Conservation (phyloP, 2,113 vertebrate genomes). For the Sinocyclocheilus maitianheensis region DNA sequence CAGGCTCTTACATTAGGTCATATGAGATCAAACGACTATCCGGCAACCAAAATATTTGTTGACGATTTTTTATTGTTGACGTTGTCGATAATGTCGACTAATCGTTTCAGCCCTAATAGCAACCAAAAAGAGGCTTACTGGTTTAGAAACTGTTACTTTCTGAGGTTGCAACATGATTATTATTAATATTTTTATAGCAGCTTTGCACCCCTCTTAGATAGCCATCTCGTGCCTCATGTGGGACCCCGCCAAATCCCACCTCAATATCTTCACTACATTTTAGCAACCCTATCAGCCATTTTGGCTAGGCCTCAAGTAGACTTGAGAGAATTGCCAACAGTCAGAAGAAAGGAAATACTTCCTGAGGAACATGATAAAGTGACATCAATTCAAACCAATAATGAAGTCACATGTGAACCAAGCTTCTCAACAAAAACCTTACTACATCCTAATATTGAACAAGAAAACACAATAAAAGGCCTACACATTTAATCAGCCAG, state of each 20-base stretch:
- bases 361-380: not conserved
- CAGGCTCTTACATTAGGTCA: too few relatives aligned
- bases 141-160: conserved; percentile 14
- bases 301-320: conserved; percentile 62
- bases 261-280: conserved; percentile 75
- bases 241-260: conserved; percentile 72
- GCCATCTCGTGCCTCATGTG: conserved; percentile 68
- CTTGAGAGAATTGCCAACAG: conserved; percentile 53
- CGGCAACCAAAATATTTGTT: too few relatives aligned
- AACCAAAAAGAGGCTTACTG: not conserved
- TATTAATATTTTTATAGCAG: conserved; percentile 59
- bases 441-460: not conserved
- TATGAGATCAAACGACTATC: too few relatives aligned
- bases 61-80: too few relatives aligned
- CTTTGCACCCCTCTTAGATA: conserved; percentile 64
- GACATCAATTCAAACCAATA: not conserved
- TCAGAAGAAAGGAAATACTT: not conserved
- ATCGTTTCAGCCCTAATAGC: too few relatives aligned
- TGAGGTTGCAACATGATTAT: conserved; percentile 7
- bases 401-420: not conserved
- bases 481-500: not conserved
- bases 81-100: too few relatives aligned
- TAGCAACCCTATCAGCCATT: conserved; percentile 74
- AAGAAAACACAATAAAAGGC: not conserved
- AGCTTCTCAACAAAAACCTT: not conserved